Percentiles rank a stretch among this genome's conserved stretches.
phyloP scores from a whole-genome alignment of 2,113 vertebrate species.

The Nicator chloris region DNA sequence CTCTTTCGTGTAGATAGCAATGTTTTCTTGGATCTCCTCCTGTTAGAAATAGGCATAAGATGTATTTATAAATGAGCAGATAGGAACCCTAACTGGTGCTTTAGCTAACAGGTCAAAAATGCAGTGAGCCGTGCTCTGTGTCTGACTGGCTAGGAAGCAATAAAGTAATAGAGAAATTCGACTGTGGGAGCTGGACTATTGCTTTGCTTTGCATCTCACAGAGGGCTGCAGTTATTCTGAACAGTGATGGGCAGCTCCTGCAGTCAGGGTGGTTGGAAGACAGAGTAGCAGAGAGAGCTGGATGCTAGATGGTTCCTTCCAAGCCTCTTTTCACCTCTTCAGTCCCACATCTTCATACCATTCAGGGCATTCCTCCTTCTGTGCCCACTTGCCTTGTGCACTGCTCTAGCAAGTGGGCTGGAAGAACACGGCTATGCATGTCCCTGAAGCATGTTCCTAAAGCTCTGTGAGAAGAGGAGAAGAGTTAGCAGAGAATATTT shows the following conservation, averaged over 20 bases:
- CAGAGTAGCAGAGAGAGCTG: background rate
- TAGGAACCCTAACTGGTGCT: background rate
- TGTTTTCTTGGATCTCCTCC: background rate
- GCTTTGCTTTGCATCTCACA: background rate
- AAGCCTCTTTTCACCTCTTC: background rate
- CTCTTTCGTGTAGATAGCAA: background rate
- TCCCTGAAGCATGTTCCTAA: background rate
- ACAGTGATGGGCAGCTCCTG: accelerated
- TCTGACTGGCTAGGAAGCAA: background rate
- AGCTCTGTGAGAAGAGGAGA: background rate
- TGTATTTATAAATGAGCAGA: background rate
- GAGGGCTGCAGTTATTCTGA: background rate
- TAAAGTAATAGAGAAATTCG: background rate
- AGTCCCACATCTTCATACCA: accelerated
- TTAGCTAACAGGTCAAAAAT: background rate
- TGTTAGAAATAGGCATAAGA: background rate
- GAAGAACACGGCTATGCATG: accelerated
- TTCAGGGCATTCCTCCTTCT: background rate
- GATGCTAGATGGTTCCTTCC: background rate
- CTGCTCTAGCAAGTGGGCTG: background rate
- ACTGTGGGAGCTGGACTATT: background rate
- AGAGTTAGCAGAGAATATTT: background rate
- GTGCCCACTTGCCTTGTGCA: background rate
- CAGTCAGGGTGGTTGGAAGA: background rate
- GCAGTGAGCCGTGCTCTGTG: background rate